phyloP scores from a whole-genome alignment of 2,888 invertebrate genomes.

The Eurois occulta region DNA sequence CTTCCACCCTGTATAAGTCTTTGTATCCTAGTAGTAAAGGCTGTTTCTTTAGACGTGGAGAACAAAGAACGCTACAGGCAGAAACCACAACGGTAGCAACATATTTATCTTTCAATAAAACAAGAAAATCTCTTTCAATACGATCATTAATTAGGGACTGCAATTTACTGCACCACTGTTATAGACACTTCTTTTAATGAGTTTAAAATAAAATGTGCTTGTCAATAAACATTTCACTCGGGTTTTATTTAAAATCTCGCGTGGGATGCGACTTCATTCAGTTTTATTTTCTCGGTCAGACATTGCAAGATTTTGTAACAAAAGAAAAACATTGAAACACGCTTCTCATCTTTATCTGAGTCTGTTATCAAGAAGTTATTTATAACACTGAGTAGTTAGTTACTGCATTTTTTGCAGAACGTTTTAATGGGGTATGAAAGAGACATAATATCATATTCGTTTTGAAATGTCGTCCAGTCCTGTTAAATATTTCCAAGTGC shows the following conservation, averaged over 20 bases:
- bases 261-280: slow-evolving; percentile 19
- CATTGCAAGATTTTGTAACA: slow-evolving; percentile 28
- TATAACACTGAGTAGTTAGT: slow-evolving; percentile 25
- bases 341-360: slow-evolving; percentile 31
- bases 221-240: slow-evolving; percentile 20
- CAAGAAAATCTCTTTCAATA: neutral
- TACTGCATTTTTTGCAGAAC: slow-evolving; percentile 18
- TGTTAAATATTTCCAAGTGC: neutral
- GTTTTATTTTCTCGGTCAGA: slow-evolving; percentile 27
- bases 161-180: slow-evolving; percentile 34
- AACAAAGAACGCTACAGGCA: neutral
- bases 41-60: neutral
- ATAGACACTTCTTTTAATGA: slow-evolving; percentile 29
- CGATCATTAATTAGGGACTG: slow-evolving; percentile 35
- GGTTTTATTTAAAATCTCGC: slow-evolving; percentile 4
- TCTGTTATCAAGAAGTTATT: slow-evolving; percentile 43
- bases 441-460: neutral
- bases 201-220: slow-evolving; percentile 26
- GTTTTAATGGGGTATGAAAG: slow-evolving; percentile 9
- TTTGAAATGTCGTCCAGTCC: neutral
- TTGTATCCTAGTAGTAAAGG: neutral
- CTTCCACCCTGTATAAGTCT: neutral
- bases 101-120: slow-evolving; percentile 13
- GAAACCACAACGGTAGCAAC: neutral
- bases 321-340: slow-evolving; percentile 22